phyloP scores from a whole-genome alignment of 1,140 invertebrate species.

The Cydia strobilella region DNA sequence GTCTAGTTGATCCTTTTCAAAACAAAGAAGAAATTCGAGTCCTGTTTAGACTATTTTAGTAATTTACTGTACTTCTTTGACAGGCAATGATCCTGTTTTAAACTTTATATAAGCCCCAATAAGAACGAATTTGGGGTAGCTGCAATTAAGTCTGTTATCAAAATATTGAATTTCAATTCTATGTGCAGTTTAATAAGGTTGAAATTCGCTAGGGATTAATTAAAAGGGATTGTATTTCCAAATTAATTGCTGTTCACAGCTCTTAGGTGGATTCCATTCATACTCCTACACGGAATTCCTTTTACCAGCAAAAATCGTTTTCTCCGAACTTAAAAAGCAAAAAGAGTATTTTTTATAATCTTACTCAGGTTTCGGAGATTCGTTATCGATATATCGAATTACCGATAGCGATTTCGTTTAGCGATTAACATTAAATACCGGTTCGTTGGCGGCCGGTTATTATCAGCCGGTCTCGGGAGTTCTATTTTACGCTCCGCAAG shows the following conservation, averaged over 20 bases:
- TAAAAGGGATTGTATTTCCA: conserved; percentile 15
- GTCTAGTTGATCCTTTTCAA: background rate
- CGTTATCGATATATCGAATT: conserved; percentile 32
- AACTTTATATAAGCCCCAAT: background rate
- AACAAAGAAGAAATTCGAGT: too few species aligned
- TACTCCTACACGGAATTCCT: conserved; percentile 27
- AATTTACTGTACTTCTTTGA: background rate
- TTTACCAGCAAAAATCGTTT: conserved; percentile 15
- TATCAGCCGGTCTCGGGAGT: conserved; percentile 36
- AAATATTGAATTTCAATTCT: background rate
- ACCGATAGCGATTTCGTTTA: conserved; percentile 24
- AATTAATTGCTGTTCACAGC: conserved; percentile 32
- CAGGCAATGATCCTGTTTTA: background rate
- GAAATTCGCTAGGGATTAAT: background rate
- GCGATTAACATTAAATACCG: conserved; percentile 28
- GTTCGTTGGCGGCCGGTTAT: background rate
- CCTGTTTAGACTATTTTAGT: too few species aligned
- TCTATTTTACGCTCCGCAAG: conserved; percentile 63
- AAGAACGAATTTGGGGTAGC: background rate
- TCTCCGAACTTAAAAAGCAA: conserved; percentile 1
- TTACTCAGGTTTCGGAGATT: conserved; percentile 27
- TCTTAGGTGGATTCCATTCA: conserved; percentile 29
- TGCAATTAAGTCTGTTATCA: background rate
- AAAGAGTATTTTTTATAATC: background rate
- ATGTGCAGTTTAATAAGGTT: background rate